Evolutionary conservation across 2,888 invertebrate genomes (phyloP), one percentile per base, ranked within the genome.

Genomic region (Ophonus ardosiacus): DNA sequence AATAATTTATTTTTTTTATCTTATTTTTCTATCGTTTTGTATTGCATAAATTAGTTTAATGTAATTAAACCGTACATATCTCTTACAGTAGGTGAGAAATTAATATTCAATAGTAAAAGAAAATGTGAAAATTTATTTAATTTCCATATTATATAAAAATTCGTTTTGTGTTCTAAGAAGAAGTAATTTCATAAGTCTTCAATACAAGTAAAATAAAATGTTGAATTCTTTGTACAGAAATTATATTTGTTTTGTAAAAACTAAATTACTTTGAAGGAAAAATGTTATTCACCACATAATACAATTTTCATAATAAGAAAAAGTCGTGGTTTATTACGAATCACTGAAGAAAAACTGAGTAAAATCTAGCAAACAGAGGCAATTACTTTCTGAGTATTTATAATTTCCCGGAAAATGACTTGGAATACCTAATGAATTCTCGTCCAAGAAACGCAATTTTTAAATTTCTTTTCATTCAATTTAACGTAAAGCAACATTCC

Each of bases 401-500:
- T 63, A 68, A 38, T 68, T 68, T 24, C 31, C n/a, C 15, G 7
- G 68, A 68, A 68, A 38, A 31, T 68, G 13, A 15, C 38, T 10
- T 15, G n/a, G 38, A 68, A 38, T 31, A 38, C 15, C 15, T 68
- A 68, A 68, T 68, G 68, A 68, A 68, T n/a, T 68, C 68, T 68
- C 31, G 31, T 38, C 68, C 15, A 68, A 38, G 68, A 31, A 68
- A 68, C 24, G 68, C 68, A 68, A 24, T 68, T 38, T 68, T 40
- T 18, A 74, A 51, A 40, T 74, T 74, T 74, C 71, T 78, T 78
- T 71, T 76, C 24, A 13, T 13, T 56, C 78, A 78, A 59, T 78
- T 78, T 31, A n/a, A 38, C 7, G 21, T 38, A 82, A 81, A 74
- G 57, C 71, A 82, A 82, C 24, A 74, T 81, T 31, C 81, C 38